These are phyloP conservation scores for Cyanoramphus novaezelandiae DNA, from an alignment of 2,113 vertebrate species.

Conservation along the genomic window DNA sequence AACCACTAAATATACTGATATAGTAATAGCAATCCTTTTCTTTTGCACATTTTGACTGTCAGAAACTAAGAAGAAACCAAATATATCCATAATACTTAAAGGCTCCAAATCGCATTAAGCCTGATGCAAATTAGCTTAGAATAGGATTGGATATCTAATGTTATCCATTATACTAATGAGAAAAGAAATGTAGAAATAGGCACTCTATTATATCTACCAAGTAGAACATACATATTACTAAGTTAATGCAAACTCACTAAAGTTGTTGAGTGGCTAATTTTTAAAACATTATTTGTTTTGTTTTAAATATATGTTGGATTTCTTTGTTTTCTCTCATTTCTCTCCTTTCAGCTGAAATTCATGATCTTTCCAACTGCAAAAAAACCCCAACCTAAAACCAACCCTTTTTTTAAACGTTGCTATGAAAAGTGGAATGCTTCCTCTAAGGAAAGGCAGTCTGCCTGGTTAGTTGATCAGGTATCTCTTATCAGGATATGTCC, in stretches of 20 bases:
- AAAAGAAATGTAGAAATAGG: not conserved
- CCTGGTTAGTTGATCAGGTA: not conserved
- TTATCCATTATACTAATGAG: not conserved
- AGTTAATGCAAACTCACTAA: not conserved
- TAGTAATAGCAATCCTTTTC: not conserved
- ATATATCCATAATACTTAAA: conserved; percentile 1
- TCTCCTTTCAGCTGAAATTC: not conserved
- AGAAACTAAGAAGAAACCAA: conserved; percentile 33
- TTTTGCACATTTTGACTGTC: not conserved
- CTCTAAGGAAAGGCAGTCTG: not conserved
- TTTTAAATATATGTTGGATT: not conserved
- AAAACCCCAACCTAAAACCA: not conserved
- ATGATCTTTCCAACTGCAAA: not conserved
- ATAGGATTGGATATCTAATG: not conserved
- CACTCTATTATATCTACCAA: not conserved
- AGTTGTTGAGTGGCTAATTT: not conserved
- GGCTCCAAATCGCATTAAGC: not conserved
- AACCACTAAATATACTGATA: not conserved
- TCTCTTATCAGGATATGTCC: not conserved
- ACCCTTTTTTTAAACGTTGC: not conserved
- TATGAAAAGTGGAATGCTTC: not conserved
- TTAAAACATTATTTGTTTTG: not conserved
- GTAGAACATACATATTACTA: not conserved
- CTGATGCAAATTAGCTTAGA: conserved; percentile 1
- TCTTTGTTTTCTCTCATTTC: not conserved